These are phyloP conservation scores for Mesaphorura yosii DNA, from an alignment of 1,140 invertebrate genomes.

Conservation along the genomic window DNA sequence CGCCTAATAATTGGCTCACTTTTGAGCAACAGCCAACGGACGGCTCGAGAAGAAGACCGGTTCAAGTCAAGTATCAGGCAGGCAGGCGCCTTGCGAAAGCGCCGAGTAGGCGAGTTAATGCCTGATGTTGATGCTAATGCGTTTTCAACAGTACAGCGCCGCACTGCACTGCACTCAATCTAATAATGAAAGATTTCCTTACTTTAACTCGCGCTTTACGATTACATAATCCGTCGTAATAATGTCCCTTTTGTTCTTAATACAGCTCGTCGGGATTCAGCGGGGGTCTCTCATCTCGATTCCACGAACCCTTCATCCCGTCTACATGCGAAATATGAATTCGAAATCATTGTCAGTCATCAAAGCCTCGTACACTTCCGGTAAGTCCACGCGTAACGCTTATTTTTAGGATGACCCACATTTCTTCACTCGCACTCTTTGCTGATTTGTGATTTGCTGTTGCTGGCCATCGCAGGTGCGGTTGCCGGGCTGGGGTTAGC, in stretches of 20 bases:
- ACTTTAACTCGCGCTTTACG: too few species aligned
- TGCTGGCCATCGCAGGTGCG: conserved; percentile 31
- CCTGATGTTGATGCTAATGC: too few species aligned
- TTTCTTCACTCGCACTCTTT: neutral
- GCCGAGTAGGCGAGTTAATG: too few species aligned
- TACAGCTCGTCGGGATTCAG: conserved; percentile 34
- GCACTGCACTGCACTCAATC: too few species aligned
- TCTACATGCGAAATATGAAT: conserved; percentile 29
- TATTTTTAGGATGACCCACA: neutral
- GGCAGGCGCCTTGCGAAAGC: too few species aligned
- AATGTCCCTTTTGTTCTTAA: conserved; percentile 5
- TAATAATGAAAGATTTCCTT: too few species aligned
- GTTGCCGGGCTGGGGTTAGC: conserved; percentile 38
- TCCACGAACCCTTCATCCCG: conserved; percentile 34
- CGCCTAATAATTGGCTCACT: too few species aligned
- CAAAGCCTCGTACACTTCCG: conserved; percentile 31
- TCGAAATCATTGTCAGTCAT: conserved; percentile 29
- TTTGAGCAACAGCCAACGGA: too few species aligned
- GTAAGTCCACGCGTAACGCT: conserved; percentile 5
- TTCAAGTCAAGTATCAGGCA: too few species aligned
- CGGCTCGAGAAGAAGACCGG: too few species aligned
- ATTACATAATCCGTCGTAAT: too few species aligned
- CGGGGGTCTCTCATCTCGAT: conserved; percentile 34
- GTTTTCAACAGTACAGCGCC: too few species aligned
- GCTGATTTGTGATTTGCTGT: neutral